These are phyloP conservation scores for Drosophila tanythrix DNA, from an alignment of 2,888 invertebrate species.

Conservation along the genomic window DNA sequence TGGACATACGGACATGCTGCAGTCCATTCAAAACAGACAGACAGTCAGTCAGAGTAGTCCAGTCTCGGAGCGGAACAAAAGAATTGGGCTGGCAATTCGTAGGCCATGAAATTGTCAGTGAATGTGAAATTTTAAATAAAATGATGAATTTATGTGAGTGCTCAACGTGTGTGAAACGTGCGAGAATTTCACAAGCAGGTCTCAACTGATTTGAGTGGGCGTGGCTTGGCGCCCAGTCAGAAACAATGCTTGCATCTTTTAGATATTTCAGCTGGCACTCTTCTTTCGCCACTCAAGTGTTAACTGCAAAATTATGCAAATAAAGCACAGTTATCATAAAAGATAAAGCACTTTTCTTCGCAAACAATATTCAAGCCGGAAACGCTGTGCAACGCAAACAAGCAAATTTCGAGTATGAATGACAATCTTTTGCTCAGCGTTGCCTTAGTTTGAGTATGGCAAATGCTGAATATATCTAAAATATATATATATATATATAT, in stretches of 20 bases:
- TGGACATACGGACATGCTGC: constrained; percentile 36
- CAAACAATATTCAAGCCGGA: constrained; percentile 47
- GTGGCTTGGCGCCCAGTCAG: constrained; percentile 20
- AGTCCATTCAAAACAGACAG: constrained; percentile 20
- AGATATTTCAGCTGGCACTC: constrained; percentile 40
- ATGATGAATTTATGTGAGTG: constrained; percentile 74
- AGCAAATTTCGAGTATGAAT: constrained; percentile 47
- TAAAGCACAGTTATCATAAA: constrained; percentile 53
- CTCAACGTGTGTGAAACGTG: constrained; percentile 62
- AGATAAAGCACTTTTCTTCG: constrained; percentile 40
- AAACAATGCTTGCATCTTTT: constrained; percentile 56
- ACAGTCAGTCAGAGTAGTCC: constrained; percentile 12
- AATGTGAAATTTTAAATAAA: constrained; percentile 79
- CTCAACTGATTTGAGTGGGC: constrained; percentile 29
- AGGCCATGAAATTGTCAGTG: constrained; percentile 74
- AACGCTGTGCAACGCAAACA: constrained; percentile 40
- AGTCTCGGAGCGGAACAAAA: constrained; percentile 49
- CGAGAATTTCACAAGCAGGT: constrained; percentile 65
- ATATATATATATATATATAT: not conserved
- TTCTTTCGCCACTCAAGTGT: constrained; percentile 46
- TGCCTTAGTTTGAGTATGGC: constrained; percentile 40
- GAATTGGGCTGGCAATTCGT: constrained; percentile 55
- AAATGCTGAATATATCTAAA: constrained; percentile 20
- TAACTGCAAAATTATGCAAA: constrained; percentile 66
- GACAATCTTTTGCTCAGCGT: constrained; percentile 32